Evolutionary conservation across 2,888 invertebrate genomes (phyloP), one percentile per base, ranked within the genome.

Genomic region (Limenitis camilla): DNA sequence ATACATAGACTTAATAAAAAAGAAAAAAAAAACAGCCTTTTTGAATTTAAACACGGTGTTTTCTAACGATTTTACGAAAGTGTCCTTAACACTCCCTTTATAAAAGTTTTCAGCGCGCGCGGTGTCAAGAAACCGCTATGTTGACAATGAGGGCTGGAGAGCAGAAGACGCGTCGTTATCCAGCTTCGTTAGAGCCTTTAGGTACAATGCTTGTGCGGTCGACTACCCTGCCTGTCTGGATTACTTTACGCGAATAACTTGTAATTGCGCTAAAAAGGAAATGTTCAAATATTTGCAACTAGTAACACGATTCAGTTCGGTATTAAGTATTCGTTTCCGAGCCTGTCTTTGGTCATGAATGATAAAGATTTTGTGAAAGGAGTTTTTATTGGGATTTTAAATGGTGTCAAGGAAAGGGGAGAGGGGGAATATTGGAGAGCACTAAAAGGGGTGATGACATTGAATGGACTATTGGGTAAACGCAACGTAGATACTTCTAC

Each of bases 181-280:
- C 42, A 40, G 43, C 53, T 53, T 53, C 49, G 53, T 53, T 53
- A 53, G 33, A 39, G 40, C 29, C 43, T 35, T 19, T 40, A 31
- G 43, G 31, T 38, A 36, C 45, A 41, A 29, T 36, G 41, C 49
- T 53, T 35, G 35, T 40, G 40, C 48, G 49, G 53, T 49, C 53
- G 48, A 40, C 43, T 33, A 53, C 49, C 53, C 8, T 38, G 35
- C 3, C 40, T 33, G 49, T 40, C 48, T 48, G 48, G 42, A 53
- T 43, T 43, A 40, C 30, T 44, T 44, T 6, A 40, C 40, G 43
- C 28, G 43, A 44, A 39, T 39, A 49, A 44, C n/a, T 29, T 44
- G 28, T 43, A 50, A 50, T 50, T 39, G 43, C 39, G 38, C 11
- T 39, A 44, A 40, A 33, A 32, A 40, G 43, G 19, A 19, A 19